Base-by-base conservation (phyloP, 2,888 invertebrate genomes). In the Lordiphosa fenestrarum region DNA sequence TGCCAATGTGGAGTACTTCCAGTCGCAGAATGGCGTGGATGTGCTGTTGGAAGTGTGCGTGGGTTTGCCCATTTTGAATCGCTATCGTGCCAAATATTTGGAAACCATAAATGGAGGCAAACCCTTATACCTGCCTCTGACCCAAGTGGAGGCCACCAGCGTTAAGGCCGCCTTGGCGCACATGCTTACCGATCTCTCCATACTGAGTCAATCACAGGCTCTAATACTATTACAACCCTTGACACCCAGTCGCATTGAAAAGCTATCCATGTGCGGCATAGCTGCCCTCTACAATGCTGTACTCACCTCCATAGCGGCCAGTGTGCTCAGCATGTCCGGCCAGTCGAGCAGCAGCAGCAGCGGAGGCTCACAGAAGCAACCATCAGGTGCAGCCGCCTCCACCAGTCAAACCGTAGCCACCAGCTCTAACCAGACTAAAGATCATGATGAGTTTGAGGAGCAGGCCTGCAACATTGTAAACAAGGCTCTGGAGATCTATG, bases 211-310 rank as follows among this genome's bases (percentile, higher is more conserved):
- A 69, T 96, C 96, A 6, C 91, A 97, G 71, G 94, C 95, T 13
- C 90, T 98, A 75, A 97, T 97, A 0, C 93, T 97, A 59, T 90
- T 97, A 53, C 97, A 98, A 88, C 97, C 98, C 0, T 91, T 98
- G 73, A 95, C 95, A 7, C 92, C 95, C 3, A 93, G 93, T n/a
- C 94, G 96, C 77, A 92, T 98, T 46, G 93, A 94, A 58, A 95
- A 95, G 85, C 91, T 98, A 39, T 95, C 95, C 44, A 93, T 94
- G 61, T 91, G 98, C 63, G 95, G 95, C 52, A 94, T 95, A 90
- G 94, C 96, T 5, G 95, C 95, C 74, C 89, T 98, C 4, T 94
- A 97, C 72, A 94, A 94, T 77, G 95, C 95, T 2, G 93, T 94
- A 13, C 92, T 94, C 0, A 93, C 94, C 87, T 94, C 93, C 1